Percentiles rank a stretch among this genome's conserved stretches.
These are phyloP conservation scores for Andricus curvator DNA, from an alignment of 2,888 invertebrate species.

Conservation along the genomic window DNA sequence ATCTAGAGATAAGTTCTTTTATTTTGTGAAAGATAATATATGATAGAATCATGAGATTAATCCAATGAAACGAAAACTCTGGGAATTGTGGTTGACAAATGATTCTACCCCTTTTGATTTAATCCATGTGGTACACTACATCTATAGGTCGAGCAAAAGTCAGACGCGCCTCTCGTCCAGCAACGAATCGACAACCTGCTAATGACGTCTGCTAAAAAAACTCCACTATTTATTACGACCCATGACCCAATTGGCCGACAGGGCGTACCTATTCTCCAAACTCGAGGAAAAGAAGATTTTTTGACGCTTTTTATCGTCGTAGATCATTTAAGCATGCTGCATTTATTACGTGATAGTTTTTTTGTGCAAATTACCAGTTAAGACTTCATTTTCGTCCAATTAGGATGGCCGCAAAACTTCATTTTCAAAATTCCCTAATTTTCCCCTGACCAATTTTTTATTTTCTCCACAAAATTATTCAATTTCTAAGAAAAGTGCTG, in stretches of 20 bases:
- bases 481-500: no score
- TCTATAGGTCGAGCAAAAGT: conserved; percentile 53
- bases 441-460: no score
- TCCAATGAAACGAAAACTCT: conserved; percentile 34
- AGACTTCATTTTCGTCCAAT: no score
- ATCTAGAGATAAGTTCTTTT: background rate
- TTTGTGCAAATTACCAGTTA: no score
- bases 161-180: conserved; percentile 37
- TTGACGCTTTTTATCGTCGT: background rate
- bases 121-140: conserved; percentile 49
- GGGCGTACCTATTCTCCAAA: background rate
- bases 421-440: no score
- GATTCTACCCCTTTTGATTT: conserved; percentile 63
- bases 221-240: conserved; percentile 30
- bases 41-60: background rate
- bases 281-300: background rate
- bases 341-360: no score
- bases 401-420: no score
- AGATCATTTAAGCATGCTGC: no score
- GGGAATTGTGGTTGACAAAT: conserved; percentile 70
- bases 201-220: conserved; percentile 45
- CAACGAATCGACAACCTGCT: conserved; percentile 45
- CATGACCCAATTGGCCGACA: background rate
- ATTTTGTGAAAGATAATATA: conserved; percentile 1
- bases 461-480: no score